phyloP scores from a whole-genome alignment of 2,888 invertebrate species.

The Meganola albula region DNA sequence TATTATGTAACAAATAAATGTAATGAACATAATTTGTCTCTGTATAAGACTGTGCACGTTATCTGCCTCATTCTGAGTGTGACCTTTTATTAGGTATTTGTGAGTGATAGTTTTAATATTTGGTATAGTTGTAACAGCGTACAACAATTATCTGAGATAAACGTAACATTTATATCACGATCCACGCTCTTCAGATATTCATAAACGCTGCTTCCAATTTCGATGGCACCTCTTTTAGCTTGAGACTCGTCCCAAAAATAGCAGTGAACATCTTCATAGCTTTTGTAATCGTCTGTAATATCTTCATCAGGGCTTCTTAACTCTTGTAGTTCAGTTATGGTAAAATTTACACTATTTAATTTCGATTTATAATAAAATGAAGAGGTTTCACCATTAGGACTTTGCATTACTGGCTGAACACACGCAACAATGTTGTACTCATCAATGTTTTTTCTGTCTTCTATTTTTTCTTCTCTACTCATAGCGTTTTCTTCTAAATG shows the following conservation, averaged over 20 bases:
- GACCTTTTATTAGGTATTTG: no score
- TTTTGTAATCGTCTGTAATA: constrained; percentile 9
- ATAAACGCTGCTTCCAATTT: constrained; percentile 8
- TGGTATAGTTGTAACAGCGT: background rate
- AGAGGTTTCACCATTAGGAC: constrained; percentile 12
- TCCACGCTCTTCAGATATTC: no score
- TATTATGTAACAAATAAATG: no score
- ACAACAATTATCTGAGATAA: background rate
- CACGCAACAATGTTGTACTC: constrained; percentile 4
- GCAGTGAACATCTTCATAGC: constrained; percentile 10
- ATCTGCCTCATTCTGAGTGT: no score
- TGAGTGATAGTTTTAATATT: no score
- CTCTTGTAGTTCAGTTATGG: constrained; percentile 1
- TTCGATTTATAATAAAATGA: constrained; percentile 12
- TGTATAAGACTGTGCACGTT: no score
- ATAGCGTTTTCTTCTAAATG: constrained; percentile 20
- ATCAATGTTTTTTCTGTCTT: constrained; percentile 12
- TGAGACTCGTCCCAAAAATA: constrained; percentile 13
- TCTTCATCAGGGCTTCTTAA: no score
- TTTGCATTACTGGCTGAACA: constrained; percentile 13
- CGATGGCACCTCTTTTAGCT: constrained; percentile 6
- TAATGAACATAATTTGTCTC: no score
- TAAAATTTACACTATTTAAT: constrained; percentile 10
- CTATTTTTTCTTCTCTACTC: constrained; percentile 16
- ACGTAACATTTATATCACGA: background rate